These are phyloP conservation scores for Bombus superbus DNA, from an alignment of 1,140 invertebrate species.

Conservation along the genomic window DNA sequence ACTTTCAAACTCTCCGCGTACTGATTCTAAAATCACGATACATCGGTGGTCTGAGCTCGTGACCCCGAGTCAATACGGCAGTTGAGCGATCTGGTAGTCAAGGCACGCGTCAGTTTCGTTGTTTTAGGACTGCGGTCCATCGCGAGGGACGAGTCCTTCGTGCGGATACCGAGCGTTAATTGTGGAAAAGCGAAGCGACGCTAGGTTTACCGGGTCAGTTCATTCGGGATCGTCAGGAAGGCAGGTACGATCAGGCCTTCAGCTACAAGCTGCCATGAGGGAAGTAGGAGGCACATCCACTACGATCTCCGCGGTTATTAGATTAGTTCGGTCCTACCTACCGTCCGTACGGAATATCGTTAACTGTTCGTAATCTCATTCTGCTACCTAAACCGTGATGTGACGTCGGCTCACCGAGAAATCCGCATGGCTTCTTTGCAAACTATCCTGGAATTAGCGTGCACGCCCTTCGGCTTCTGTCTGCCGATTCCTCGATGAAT, in stretches of 20 bases:
- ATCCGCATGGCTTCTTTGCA: slow-evolving; percentile 59
- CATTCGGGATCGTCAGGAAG: slow-evolving; percentile 41
- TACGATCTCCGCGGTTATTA: slow-evolving; percentile 63
- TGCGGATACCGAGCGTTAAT: slow-evolving; percentile 66
- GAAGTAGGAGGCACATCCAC: slow-evolving; percentile 36
- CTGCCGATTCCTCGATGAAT: not conserved
- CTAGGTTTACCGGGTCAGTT: slow-evolving; percentile 58
- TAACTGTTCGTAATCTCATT: slow-evolving; percentile 69
- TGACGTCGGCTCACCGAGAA: slow-evolving; percentile 52
- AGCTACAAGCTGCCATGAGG: slow-evolving; percentile 10
- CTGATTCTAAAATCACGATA: slow-evolving; percentile 3
- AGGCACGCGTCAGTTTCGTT: slow-evolving; percentile 67
- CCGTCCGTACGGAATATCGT: slow-evolving; percentile 67
- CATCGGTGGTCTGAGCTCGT: not conserved
- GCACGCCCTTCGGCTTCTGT: slow-evolving; percentile 16
- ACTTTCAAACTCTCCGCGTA: not conserved
- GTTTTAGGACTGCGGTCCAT: slow-evolving; percentile 69
- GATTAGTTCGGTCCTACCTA: slow-evolving; percentile 67
- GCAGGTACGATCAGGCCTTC: slow-evolving; percentile 44
- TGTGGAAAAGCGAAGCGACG: slow-evolving; percentile 66
- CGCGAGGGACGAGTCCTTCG: slow-evolving; percentile 53
- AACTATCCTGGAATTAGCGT: slow-evolving; percentile 51
- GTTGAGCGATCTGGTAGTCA: slow-evolving; percentile 41
- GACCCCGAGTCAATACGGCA: not conserved
- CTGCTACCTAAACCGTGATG: slow-evolving; percentile 52